Evolutionary conservation across 1,140 invertebrate species (phyloP), one percentile per base, ranked within the genome.

Genomic region (Steinernema khuongi): DNA sequence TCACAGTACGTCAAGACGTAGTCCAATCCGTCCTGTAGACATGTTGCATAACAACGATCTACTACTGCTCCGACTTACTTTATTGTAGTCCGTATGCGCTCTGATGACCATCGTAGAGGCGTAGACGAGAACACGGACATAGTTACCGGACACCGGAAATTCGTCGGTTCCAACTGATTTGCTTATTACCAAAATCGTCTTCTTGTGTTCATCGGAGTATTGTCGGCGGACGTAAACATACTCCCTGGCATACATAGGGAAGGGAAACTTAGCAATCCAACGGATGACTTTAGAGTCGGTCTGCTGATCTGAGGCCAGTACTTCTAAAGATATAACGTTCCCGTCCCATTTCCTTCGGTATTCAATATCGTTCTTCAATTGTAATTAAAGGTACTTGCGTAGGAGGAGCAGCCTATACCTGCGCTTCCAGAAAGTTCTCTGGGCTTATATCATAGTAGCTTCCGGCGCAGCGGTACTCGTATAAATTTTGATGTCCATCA

Each of bases 1-100:
- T 89, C 88, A 81, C 84, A 86, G 76, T 89, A 89, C 14, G 87
- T 88, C 68, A 89, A 77, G 18, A 88, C 80, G 80, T 88, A 89
- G 75, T 88, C 87, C 79, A 89, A 87, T 19, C 88, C 88, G 85
- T 87, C 85, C 85, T 86, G 80, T 66, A 85, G 78, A 68, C 31
- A 26, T 14, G 11, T 26, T 71, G 7, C 11, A 71, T 14, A 14
- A 70, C 41, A 14, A 22, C 14, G 11, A 31, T 14, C 11, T 66
- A 36, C 22, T 66, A 22, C 11, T n/a, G 69, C 19, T 73, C n/a
- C 70, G 2, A 74, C 31, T 66, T 72, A 73, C 33, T 30, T 28
- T 32, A 30, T 1, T 77, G 73, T n/a, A 77, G 28, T 74, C 67
- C 29, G 26, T 50, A 67, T 85, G 81, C 29, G 83, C 79, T n/a